Percentiles rank a stretch among this genome's conserved stretches.
phyloP scores from a whole-genome alignment of 1,140 invertebrate genomes.

The Neocloeon triangulifer region DNA sequence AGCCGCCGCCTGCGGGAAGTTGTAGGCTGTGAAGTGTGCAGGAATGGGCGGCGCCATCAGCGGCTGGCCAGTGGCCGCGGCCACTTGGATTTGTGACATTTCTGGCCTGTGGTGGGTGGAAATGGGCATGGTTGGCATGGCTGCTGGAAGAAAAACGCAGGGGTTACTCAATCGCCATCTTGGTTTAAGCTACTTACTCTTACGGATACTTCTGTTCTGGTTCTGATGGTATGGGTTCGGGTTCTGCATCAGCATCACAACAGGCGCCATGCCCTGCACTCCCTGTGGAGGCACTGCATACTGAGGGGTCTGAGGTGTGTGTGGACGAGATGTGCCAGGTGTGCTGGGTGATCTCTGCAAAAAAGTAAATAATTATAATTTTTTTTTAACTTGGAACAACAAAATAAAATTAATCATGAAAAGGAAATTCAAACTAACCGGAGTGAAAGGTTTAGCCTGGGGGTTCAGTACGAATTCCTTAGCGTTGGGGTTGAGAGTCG shows the following conservation, averaged over 20 bases:
- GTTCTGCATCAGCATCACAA: too few species aligned
- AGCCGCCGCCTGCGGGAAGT: conserved; percentile 14
- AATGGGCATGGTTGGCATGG: conserved; percentile 11
- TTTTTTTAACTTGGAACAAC: too few species aligned
- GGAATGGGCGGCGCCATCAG: conserved; percentile 43
- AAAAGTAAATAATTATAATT: too few species aligned
- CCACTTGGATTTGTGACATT: conserved; percentile 46
- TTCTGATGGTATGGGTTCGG: too few species aligned
- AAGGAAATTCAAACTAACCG: conserved; percentile 33
- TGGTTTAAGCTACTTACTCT: conserved; percentile 8
- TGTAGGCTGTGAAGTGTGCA: too few species aligned
- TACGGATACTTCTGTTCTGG: conserved; percentile 12
- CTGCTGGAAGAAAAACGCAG: background rate
- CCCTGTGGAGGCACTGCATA: conserved; percentile 16
- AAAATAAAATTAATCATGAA: too few species aligned
- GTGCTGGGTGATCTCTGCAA: conserved; percentile 39
- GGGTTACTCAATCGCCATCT: conserved; percentile 2
- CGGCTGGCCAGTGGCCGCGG: conserved; percentile 57
- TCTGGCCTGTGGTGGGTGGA: conserved; percentile 29
- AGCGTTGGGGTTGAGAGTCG: conserved; percentile 65
- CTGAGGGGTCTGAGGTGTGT: conserved; percentile 59
- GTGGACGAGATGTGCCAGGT: conserved; percentile 43
- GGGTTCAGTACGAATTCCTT: conserved; percentile 70
- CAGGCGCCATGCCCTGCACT: conserved; percentile 19
- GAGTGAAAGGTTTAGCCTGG: conserved; percentile 61